These are phyloP conservation scores for Mellivora capensis DNA, from an alignment of 2,113 vertebrate genomes.

Conservation along the genomic window DNA sequence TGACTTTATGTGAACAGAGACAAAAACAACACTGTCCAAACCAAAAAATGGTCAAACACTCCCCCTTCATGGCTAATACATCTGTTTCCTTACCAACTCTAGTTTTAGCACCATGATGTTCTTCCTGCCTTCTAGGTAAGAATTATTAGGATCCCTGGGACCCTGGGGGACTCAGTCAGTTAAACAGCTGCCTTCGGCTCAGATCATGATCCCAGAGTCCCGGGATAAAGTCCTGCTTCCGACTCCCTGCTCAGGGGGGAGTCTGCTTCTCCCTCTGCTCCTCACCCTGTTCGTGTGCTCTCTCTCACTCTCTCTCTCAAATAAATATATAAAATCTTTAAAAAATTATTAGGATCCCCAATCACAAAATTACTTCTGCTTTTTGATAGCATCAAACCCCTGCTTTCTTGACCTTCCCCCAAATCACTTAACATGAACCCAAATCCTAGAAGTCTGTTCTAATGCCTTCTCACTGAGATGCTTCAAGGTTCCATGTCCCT, in stretches of 20 bases:
- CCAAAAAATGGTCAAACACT: neutral
- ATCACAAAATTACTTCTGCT: neutral
- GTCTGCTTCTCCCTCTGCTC: no score
- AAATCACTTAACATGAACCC: neutral
- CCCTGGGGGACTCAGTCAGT: no score
- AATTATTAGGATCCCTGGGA: neutral
- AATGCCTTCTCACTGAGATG: neutral
- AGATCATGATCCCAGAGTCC: no score
- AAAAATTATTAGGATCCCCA: neutral
- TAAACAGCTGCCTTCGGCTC: no score
- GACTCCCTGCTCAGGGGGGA: no score
- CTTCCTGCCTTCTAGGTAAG: neutral
- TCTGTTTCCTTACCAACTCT: neutral
- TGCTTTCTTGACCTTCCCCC: neutral
- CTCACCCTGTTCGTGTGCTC: no score
- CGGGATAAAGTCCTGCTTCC: no score
- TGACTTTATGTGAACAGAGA: neutral
- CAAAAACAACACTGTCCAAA: slow-evolving; percentile 17
- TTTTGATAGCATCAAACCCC: neutral
- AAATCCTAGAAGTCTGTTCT: neutral
- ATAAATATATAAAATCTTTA: no score
- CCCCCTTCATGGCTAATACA: neutral
- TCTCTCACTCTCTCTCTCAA: no score
- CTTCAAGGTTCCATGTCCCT: neutral
- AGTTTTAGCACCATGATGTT: neutral